Base-by-base conservation (phyloP, 1,140 invertebrate species). In the Papilio helenus region DNA sequence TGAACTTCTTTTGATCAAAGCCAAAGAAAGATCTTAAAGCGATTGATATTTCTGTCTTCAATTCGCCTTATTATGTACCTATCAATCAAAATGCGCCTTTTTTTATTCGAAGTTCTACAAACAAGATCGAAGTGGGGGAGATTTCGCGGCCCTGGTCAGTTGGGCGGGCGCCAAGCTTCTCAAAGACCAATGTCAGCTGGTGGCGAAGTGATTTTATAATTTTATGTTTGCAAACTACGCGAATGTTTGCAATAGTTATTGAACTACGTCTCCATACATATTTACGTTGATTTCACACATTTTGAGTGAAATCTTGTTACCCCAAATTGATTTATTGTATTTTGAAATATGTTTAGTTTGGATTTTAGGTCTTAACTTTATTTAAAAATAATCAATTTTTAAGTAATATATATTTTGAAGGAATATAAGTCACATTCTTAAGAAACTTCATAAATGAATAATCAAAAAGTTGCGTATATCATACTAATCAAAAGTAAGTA, bases 111-210 rank as follows among this genome's bases (percentile, higher is more conserved):
- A 29, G 61, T 68, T 29, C 34, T 8, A 68, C 61, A 68, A 68
- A 68, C 26, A 68, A 68, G 61, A 68, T 29, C 3, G 23, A 34
- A 68, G 61, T 68, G 26, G 61, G 26, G 34, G 61, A 68, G 14
- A 68, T 68, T 68, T 16, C 29, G 61, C 26, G 61, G 26, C 61
- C 61, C 26, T 68, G 61, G 61, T 29, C 26, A 16, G 10, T 68
- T 68, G 61, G 61, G 61, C 23, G 10, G 4, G 61, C 26, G 61
- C 61, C 61, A 68, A 68, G 14, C 61, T 16, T 68, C 61, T 68
- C 61, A 68, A 65, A 26, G 61, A 68, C 61, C 61, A 68, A 68
- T 68, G 61, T 68, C 61, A 68, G 61, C 58, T 58, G 55, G 8
- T 65, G 26, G 12, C 61, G 3, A 68, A 68, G 61, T 29, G 14